Evolutionary conservation across 2,113 vertebrate genomes (phyloP).

Genomic region (Seriola dumerili): DNA sequence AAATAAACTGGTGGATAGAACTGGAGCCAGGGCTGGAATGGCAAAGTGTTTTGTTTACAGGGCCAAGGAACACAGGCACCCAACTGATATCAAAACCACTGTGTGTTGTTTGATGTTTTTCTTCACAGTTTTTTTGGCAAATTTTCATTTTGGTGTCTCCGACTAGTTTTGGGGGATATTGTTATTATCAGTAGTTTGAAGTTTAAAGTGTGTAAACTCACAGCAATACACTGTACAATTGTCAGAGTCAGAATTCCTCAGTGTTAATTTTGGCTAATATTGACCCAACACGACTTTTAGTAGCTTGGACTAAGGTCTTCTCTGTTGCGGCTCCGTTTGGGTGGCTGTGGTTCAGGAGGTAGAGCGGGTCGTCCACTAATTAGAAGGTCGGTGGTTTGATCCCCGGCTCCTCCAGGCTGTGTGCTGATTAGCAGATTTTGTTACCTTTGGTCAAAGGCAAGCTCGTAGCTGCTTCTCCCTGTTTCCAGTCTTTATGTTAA

Average conservation of each 20-base stretch:
- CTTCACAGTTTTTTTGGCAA: neutral
- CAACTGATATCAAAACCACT: constrained; percentile 2
- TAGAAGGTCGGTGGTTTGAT: too few species aligned
- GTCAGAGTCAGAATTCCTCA: neutral
- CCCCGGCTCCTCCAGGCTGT: too few species aligned
- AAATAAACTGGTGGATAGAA: constrained; percentile 4
- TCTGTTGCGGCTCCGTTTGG: neutral
- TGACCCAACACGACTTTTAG: too few species aligned
- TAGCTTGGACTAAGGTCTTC: neutral
- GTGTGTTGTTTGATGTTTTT: constrained; percentile 18
- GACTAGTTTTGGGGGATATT: neutral
- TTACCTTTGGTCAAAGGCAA: too few species aligned
- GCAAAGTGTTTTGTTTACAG: neutral
- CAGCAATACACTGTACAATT: neutral
- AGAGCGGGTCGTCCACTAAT: too few species aligned
- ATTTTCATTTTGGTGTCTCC: neutral
- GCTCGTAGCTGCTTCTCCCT: too few species aligned
- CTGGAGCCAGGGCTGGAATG: neutral
- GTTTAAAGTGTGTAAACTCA: neutral
- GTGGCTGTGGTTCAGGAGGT: too few species aligned
- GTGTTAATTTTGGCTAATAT: too few species aligned
- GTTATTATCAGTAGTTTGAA: constrained; percentile 5
- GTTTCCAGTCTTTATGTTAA: too few species aligned
- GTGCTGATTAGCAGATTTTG: too few species aligned
- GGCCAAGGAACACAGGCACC: neutral